Conservation (phyloP, 2,888 invertebrate genomes). For the Drosophila kuntzei region DNA sequence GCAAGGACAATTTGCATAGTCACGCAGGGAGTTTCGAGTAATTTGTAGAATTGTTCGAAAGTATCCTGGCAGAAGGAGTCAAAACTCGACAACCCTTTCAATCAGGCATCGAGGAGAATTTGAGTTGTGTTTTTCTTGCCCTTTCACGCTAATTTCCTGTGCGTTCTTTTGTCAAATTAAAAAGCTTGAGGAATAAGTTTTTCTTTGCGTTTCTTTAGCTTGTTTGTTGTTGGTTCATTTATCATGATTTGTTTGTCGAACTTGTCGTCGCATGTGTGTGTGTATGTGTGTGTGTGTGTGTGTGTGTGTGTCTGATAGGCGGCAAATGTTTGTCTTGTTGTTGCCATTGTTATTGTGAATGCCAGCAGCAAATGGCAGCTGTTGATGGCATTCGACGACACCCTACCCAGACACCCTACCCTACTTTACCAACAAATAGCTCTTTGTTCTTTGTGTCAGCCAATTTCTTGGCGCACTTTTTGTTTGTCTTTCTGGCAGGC, state of each 20-base stretch:
- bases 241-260: constrained; percentile 82
- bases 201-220: constrained; percentile 41
- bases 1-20: constrained; percentile 24
- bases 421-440: constrained; percentile 21
- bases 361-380: constrained; percentile 77
- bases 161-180: constrained; percentile 76
- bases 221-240: constrained; percentile 80
- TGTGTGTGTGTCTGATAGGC: constrained; percentile 64
- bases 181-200: constrained; percentile 69
- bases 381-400: constrained; percentile 61
- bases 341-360: constrained; percentile 51
- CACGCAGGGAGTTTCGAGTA: constrained; percentile 4
- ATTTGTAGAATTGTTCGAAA: constrained; percentile 2
- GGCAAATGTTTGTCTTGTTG: constrained; percentile 74
- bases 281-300: constrained; percentile 16
- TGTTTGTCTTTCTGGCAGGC: constrained; percentile 72
- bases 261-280: constrained; percentile 49
- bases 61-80: constrained; percentile 8
- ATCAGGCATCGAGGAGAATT: constrained; percentile 53
- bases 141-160: constrained; percentile 74
- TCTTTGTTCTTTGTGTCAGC: constrained; percentile 66
- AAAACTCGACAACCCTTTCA: constrained; percentile 63
- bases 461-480: constrained; percentile 68
- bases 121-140: constrained; percentile 62
- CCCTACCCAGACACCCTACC: constrained; percentile 8